Evolutionary conservation across 2,888 invertebrate species (phyloP).

Genomic region (Beris morrisii): DNA sequence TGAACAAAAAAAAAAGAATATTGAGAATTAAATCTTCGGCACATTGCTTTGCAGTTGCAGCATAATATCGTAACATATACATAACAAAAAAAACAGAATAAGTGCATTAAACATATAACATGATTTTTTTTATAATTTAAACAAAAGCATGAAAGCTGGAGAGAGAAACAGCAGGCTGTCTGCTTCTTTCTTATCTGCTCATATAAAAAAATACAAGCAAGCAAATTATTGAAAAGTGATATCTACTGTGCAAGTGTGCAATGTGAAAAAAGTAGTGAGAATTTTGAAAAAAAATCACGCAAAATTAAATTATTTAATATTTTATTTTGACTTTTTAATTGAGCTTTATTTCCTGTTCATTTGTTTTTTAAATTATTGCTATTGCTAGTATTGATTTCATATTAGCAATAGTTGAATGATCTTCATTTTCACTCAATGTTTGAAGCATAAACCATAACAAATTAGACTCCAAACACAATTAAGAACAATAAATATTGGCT

Average conservation of each 20-base stretch:
- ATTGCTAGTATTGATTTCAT: too few species aligned
- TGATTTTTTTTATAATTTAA: background rate
- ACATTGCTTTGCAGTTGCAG: constrained; percentile 32
- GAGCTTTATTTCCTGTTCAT: background rate
- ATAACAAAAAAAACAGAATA: too few species aligned
- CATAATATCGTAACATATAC: constrained; percentile 2
- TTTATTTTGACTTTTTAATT: background rate
- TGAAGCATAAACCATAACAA: too few species aligned
- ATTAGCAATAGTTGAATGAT: too few species aligned
- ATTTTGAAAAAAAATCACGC: constrained; percentile 26
- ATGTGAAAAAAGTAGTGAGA: constrained; percentile 27
- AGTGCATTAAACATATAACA: too few species aligned
- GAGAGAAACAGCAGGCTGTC: background rate
- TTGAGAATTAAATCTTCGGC: constrained; percentile 29
- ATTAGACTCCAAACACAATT: too few species aligned
- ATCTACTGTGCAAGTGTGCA: constrained; percentile 24
- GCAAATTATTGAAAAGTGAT: constrained; percentile 2
- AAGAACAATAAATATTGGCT: too few species aligned
- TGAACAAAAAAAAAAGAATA: constrained; percentile 10
- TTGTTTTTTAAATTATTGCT: too few species aligned
- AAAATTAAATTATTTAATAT: constrained; percentile 7
- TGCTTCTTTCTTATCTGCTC: background rate
- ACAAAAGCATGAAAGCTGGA: constrained; percentile 2
- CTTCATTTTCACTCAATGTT: too few species aligned
- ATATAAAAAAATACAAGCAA: background rate